A percentile compares a stretch with the other conserved stretches of the same genome.
phyloP scores from a whole-genome alignment of 1,140 invertebrate species.

The Elysia chlorotica region DNA sequence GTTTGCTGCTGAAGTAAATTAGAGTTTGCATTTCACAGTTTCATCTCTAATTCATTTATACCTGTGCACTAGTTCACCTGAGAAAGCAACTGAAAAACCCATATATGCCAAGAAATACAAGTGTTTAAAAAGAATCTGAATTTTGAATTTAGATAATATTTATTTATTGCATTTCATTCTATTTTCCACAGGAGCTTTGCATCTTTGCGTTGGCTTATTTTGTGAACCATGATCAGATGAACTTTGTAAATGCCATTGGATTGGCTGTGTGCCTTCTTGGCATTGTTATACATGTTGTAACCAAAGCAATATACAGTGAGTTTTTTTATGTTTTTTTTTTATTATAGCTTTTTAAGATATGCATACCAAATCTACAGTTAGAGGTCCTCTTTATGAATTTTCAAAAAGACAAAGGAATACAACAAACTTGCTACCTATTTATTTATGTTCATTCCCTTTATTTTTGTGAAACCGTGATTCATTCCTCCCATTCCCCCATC shows the following conservation, averaged over 20 bases:
- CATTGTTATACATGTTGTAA: slow-evolving; percentile 83
- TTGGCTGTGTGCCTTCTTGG: slow-evolving; percentile 86
- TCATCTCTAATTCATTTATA: neutral
- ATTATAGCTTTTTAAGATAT: too few relatives aligned
- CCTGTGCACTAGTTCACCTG: too few relatives aligned
- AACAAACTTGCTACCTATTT: too few relatives aligned
- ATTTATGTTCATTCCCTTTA: too few relatives aligned
- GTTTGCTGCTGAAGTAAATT: too few relatives aligned
- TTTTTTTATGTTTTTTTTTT: too few relatives aligned
- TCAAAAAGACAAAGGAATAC: too few relatives aligned
- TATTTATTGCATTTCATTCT: neutral
- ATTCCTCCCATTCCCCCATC: too few relatives aligned
- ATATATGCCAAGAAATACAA: neutral
- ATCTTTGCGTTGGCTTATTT: slow-evolving; percentile 84
- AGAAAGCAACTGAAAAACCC: too few relatives aligned
- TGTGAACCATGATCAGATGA: slow-evolving; percentile 84
- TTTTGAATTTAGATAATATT: neutral
- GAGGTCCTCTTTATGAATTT: too few relatives aligned
- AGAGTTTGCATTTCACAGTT: neutral
- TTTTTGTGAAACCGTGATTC: too few relatives aligned
- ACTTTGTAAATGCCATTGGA: slow-evolving; percentile 81
- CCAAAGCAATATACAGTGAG: slow-evolving; percentile 69
- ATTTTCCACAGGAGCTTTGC: slow-evolving; percentile 80
- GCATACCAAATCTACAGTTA: too few relatives aligned
- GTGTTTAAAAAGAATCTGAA: neutral